Base-by-base conservation (phyloP, 2,888 invertebrate species). In the Gari tellinella region DNA sequence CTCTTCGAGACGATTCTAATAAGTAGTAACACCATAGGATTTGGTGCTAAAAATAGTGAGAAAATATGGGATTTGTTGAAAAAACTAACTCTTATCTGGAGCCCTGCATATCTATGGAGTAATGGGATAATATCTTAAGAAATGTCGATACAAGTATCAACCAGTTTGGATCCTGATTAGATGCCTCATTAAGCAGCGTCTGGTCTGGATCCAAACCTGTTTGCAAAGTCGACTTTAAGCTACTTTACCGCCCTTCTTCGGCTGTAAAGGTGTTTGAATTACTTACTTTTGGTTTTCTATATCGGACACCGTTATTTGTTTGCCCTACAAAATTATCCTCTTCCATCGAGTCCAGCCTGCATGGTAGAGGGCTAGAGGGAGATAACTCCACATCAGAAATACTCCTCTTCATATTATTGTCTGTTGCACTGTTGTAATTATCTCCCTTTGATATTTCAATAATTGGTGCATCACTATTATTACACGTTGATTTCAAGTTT, bases 401-500 rank as follows among this genome's bases (percentile, higher is more conserved):
- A 72, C 66, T 75, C 60, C 79, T 62, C 58, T 79, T 75, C 60
- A 75, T 66, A 51, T 25, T 62, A 53, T 57, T 41, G 41, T 37
- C 57, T 58, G 75, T 78, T 25, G 75, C 58, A 61, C 62, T 64
- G 40, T 77, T 73, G 52, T 69, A 69, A 56, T 80, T 82, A 72
- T 81, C 81, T 66, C 79, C 82, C 64, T 80, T 78, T 15, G 77
- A 49, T 25, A 82, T 72, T 64, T 82, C 82, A 56, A 72, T 76
- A 26, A 80, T 80, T 38, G 72, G 73, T 53, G 57, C 66, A 65
- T 67, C 67, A 48, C 56, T 57, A 56, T 73, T 58, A 19, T 75
- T 69, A 52, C 81, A 68, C 8, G 86, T 81, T 55, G 84, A 86
- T 73, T 85, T 87, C 21, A 88, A 72, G 67, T 88, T 88, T 52